Evolutionary conservation across 1,140 invertebrate genomes (phyloP).

Genomic region (Drosophila simulans): DNA sequence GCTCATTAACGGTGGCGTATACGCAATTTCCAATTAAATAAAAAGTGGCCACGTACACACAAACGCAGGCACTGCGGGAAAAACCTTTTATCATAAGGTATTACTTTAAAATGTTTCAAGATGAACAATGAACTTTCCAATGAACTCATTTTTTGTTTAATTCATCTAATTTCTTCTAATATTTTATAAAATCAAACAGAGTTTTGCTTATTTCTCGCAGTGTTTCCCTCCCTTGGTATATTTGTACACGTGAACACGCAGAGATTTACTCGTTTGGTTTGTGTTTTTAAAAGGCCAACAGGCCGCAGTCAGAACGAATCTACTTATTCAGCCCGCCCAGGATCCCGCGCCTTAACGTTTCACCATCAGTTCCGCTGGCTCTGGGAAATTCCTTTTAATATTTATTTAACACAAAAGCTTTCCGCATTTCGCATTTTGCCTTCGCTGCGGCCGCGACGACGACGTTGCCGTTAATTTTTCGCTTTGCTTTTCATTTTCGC

Average conservation of each 20-base stretch:
- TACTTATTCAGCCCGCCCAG: conserved; percentile 38
- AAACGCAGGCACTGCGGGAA: conserved; percentile 5
- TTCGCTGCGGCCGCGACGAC: conserved; percentile 30
- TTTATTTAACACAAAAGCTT: conserved; percentile 83
- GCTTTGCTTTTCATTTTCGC: conserved; percentile 83
- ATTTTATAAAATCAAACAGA: no score
- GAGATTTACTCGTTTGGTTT: conserved; percentile 68
- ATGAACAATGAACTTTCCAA: not conserved
- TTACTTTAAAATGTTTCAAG: no score
- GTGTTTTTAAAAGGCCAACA: conserved; percentile 70
- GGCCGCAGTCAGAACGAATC: conserved; percentile 41
- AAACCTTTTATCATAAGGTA: not conserved
- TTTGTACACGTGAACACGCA: conserved; percentile 31
- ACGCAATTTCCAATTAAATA: conserved; percentile 79
- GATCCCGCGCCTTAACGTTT: conserved; percentile 1
- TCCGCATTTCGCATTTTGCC: conserved; percentile 73
- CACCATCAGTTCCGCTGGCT: conserved; percentile 39
- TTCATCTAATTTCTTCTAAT: no score
- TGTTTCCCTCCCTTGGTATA: conserved; percentile 1
- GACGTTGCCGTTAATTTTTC: conserved; percentile 79
- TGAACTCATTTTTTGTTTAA: no score
- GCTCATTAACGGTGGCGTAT: conserved; percentile 75
- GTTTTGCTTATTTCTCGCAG: not conserved
- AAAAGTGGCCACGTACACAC: conserved; percentile 48
- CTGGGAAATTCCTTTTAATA: conserved; percentile 80